Conservation (phyloP, 1,140 invertebrate genomes). For the Pissodes strobi region DNA sequence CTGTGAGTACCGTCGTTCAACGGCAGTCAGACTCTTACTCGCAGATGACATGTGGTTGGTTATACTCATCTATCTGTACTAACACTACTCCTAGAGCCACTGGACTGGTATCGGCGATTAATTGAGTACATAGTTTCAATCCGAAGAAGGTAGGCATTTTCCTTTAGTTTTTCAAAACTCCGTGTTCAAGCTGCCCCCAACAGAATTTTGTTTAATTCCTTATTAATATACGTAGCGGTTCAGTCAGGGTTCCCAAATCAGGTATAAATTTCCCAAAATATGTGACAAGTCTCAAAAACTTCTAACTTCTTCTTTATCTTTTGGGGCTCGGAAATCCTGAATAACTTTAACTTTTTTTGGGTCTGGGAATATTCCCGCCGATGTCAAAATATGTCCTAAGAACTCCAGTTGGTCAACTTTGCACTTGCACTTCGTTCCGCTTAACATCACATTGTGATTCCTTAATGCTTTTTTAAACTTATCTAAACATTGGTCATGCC, state of each 20-base stretch:
- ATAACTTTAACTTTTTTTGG: slow-evolving; percentile 24
- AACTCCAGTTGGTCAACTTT: slow-evolving; percentile 5
- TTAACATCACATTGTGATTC: slow-evolving; percentile 37
- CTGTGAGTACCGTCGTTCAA: too few relatives aligned
- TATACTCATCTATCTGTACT: too few relatives aligned
- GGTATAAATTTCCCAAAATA: slow-evolving; percentile 39
- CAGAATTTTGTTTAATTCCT: too few relatives aligned
- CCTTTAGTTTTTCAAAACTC: too few relatives aligned
- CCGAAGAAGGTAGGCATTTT: too few relatives aligned
- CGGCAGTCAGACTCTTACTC: too few relatives aligned
- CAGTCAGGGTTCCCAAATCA: slow-evolving; percentile 25
- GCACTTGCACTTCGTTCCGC: slow-evolving; percentile 41
- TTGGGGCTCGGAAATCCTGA: too few relatives aligned
- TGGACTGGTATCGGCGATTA: too few relatives aligned
- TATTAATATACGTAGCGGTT: slow-evolving; percentile 28
- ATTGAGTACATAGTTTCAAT: too few relatives aligned
- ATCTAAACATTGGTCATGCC: slow-evolving; percentile 17
- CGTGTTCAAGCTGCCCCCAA: too few relatives aligned
- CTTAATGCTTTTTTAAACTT: slow-evolving; percentile 27
- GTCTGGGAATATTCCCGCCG: slow-evolving; percentile 24
- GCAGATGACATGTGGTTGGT: too few relatives aligned
- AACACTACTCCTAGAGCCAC: too few relatives aligned
- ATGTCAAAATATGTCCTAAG: slow-evolving; percentile 30
- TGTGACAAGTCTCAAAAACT: slow-evolving; percentile 37
- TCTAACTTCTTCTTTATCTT: slow-evolving; percentile 30